Base-by-base conservation (phyloP, 2,888 invertebrate species). In the Leptinotarsa tumamoca region DNA sequence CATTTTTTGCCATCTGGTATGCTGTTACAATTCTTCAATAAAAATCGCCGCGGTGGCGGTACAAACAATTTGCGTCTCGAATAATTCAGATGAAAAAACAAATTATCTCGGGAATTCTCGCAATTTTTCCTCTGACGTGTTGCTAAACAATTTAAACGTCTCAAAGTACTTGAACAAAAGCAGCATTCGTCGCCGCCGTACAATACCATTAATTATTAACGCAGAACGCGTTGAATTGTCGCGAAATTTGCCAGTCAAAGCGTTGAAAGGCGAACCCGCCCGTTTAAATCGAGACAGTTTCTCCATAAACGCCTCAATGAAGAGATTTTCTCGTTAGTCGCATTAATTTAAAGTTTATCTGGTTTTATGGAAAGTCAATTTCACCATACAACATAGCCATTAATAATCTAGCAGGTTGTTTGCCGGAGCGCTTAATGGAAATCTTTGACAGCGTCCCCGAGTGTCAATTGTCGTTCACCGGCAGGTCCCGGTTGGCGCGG, bases 331-430 rank as follows among this genome's bases (percentile, higher is more conserved):
- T 75, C 77, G 75, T 78, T 78, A 77, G 76, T 78, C 72, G 71
- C 75, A 79, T 81, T 80, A 82, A 82, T 82, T 80, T 79, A 78
- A 78, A 83, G 79, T 82, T 80, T 81, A 82, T 82, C 81, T 77
- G 80, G 81, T 83, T 83, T 83, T 82, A 81, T 79, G 81, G 80
- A 82, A 85, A 85, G 83, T 84, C 85, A 84, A 84, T 85, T 85
- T 83, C 84, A 81, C 83, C 82, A 83, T 79, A 85, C 82, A 84
- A 85, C 84, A 81, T 79, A 82, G 79, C 83, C 83, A 86, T 86
- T 87, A 86, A 86, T 87, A 85, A 86, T 85, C 82, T 81, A 83
- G 83, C 83, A 85, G 82, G 81, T 80, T 84, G 83, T 85, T 85
- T 84, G 82, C 80, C 80, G 81, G 82, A 81, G 83, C 82, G 83